Percentiles rank a stretch among this genome's conserved stretches.
These are phyloP conservation scores for Nothoprocta pentlandii DNA, from an alignment of 2,113 vertebrate species.

Conservation along the genomic window DNA sequence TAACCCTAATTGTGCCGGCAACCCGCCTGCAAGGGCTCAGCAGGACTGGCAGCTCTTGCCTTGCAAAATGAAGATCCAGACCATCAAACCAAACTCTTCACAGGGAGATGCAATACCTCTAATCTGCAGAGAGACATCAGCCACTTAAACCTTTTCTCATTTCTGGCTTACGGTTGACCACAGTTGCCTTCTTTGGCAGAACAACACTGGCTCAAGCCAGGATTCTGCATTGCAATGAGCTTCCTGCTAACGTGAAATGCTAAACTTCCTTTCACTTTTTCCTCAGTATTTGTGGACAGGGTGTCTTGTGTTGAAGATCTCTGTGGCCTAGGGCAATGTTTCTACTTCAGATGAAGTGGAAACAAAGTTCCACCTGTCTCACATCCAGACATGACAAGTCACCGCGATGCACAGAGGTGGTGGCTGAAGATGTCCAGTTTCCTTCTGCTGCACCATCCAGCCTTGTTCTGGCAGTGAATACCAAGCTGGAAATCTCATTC, in stretches of 20 bases:
- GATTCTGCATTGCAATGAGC: not conserved
- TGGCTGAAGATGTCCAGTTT: not conserved
- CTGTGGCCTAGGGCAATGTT: not conserved
- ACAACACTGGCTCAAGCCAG: not conserved
- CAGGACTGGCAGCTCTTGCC: not conserved
- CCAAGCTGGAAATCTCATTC: not conserved
- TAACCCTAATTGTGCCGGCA: not conserved
- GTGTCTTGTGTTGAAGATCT: not conserved
- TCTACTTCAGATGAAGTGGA: not conserved
- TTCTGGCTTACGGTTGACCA: not conserved
- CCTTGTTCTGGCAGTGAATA: not conserved
- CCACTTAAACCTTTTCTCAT: not conserved
- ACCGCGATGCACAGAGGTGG: fast-evolving
- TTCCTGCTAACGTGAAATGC: not conserved
- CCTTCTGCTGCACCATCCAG: not conserved
- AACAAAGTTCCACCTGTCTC: not conserved
- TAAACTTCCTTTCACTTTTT: not conserved
- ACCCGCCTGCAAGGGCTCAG: not conserved
- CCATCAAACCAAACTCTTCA: not conserved
- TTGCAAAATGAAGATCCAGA: not conserved
- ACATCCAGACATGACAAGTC: not conserved
- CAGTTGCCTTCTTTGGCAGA: not conserved
- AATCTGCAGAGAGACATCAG: not conserved
- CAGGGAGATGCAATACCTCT: not conserved
- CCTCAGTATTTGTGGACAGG: not conserved